A percentile compares a stretch with the other conserved stretches of the same genome.
phyloP scores from a whole-genome alignment of 23 tunicate species.

The Trididemnum nubilum region DNA sequence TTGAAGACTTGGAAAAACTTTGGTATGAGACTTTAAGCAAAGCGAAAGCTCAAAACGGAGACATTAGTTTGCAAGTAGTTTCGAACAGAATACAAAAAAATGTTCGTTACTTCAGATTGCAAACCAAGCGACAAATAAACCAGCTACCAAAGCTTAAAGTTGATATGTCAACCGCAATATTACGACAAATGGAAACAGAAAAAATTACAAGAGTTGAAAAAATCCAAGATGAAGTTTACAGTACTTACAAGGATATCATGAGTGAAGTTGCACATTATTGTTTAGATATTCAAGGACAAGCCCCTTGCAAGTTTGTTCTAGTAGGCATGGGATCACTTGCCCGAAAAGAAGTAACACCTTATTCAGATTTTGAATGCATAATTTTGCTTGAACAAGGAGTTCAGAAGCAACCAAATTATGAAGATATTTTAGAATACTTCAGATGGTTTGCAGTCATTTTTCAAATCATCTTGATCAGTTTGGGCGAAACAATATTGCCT shows the following conservation, averaged over 20 bases:
- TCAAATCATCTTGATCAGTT: conserved; percentile 10
- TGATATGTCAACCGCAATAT: too few species aligned
- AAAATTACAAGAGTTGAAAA: neutral
- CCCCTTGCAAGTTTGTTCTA: neutral
- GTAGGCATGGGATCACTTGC: conserved; percentile 3
- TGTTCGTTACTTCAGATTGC: neutral
- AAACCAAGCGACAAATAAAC: neutral
- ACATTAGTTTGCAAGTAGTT: neutral
- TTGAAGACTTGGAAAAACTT: neutral
- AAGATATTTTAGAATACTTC: neutral
- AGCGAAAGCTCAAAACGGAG: neutral
- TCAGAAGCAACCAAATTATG: neutral
- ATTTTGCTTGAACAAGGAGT: neutral
- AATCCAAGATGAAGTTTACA: neutral
- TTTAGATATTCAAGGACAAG: neutral
- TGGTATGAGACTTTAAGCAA: neutral
- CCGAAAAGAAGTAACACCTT: conserved; percentile 5
- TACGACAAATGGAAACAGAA: neutral
- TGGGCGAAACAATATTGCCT: neutral
- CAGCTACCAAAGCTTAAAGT: too few species aligned
- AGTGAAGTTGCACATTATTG: neutral
- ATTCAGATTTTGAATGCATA: conserved; percentile 18
- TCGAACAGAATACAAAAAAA: neutral
- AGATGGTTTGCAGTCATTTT: conserved; percentile 8
- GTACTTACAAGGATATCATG: neutral